Conservation (phyloP, 2,888 invertebrate genomes). For the Anodontia alba region DNA sequence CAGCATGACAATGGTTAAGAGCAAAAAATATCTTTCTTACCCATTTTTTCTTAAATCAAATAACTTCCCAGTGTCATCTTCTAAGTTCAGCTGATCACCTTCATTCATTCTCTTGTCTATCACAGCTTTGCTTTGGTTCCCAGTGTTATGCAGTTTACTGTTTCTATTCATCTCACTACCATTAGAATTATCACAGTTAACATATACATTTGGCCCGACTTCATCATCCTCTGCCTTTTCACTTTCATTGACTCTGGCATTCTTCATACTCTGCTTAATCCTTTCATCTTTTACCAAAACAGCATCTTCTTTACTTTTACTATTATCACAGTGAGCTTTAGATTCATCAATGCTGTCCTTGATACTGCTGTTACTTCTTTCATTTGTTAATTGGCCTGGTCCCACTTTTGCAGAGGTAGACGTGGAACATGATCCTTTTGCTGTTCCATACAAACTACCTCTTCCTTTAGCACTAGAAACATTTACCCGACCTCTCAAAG, state of each 20-base stretch:
- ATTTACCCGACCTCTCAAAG: neutral
- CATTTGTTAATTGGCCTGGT: no score
- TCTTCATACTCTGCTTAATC: neutral
- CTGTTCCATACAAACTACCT: neutral
- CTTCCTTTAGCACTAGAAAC: neutral
- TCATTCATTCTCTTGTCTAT: conserved; percentile 15
- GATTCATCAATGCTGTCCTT: neutral
- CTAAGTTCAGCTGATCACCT: neutral
- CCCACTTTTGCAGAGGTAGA: no score
- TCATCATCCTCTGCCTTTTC: no score
- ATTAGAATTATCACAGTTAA: neutral
- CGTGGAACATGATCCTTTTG: no score
- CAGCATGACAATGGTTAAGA: no score
- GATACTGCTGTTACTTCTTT: neutral
- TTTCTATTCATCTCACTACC: neutral
- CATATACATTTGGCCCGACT: neutral
- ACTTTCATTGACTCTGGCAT: neutral
- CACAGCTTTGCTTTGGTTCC: conserved; percentile 9
- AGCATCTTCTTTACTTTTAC: no score
- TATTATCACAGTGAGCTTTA: neutral
- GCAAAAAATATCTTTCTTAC: neutral
- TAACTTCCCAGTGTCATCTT: neutral
- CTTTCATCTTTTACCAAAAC: neutral
- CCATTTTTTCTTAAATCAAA: conserved; percentile 1
- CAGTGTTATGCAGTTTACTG: neutral